A percentile compares a stretch with the other conserved stretches of the same genome.
phyloP scores from a whole-genome alignment of 2,888 invertebrate species.

The Corbicula japonica region DNA sequence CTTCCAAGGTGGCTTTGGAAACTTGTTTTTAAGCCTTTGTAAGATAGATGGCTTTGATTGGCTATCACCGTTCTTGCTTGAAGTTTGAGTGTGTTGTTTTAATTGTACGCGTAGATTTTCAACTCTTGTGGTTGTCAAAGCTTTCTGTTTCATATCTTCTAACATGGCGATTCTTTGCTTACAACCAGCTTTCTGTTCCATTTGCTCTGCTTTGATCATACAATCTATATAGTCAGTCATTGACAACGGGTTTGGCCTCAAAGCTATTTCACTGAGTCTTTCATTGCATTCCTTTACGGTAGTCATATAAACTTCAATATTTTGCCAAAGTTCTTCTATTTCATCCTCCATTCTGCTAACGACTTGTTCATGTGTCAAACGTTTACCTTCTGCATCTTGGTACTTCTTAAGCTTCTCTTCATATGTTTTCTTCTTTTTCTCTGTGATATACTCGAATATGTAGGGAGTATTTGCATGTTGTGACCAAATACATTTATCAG shows the following conservation, averaged over 20 bases:
- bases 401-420: neutral
- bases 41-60: no score
- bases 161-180: neutral
- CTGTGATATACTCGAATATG: neutral
- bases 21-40: no score
- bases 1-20: no score
- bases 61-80: no score
- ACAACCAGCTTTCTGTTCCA: neutral
- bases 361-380: conserved; percentile 4
- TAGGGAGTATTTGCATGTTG: neutral
- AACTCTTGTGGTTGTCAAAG: no score
- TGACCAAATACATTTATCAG: conserved; percentile 5
- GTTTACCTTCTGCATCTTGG: neutral
- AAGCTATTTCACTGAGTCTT: neutral
- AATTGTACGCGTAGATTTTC: no score
- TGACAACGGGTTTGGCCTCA: neutral
- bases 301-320: neutral
- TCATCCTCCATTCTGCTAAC: neutral
- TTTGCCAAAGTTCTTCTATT: neutral
- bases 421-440: neutral
- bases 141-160: neutral
- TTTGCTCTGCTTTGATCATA: neutral
- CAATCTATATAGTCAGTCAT: conserved; percentile 5
- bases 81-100: no score
- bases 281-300: neutral